Percentiles rank a stretch among this genome's conserved stretches.
These are phyloP conservation scores for Lottia scabra DNA, from an alignment of 2,888 invertebrate genomes.

Conservation along the genomic window DNA sequence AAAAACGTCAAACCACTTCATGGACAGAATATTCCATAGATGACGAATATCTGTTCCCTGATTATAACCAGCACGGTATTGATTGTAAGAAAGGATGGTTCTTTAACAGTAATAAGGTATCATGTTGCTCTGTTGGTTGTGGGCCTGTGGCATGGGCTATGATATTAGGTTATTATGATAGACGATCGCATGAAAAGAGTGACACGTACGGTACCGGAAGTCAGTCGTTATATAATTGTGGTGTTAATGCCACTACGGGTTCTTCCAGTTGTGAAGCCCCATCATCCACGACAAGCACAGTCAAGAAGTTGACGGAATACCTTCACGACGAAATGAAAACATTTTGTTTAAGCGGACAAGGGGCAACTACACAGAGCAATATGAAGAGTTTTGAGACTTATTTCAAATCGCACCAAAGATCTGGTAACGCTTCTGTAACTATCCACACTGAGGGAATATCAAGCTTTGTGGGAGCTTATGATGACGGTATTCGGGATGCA, in stretches of 20 bases:
- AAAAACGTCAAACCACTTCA: slow-evolving; percentile 10
- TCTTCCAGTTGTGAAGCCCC: slow-evolving; percentile 21
- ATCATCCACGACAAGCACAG: neutral
- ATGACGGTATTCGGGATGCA: slow-evolving; percentile 10
- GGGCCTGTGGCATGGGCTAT: slow-evolving; percentile 31
- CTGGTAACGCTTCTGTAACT: slow-evolving; percentile 3
- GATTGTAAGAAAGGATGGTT: neutral
- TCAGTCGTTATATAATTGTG: slow-evolving; percentile 21
- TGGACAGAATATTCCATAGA: slow-evolving; percentile 13
- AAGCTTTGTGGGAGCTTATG: slow-evolving; percentile 18
- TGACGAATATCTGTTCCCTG: slow-evolving; percentile 21
- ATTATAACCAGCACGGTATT: slow-evolving; percentile 20
- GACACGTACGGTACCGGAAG: slow-evolving; percentile 2
- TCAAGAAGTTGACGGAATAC: slow-evolving; percentile 14
- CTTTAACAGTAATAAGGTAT: neutral
- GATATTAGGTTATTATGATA: slow-evolving; percentile 25
- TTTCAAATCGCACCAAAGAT: slow-evolving; percentile 17
- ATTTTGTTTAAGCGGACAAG: slow-evolving; percentile 19
- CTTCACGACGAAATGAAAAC: slow-evolving; percentile 16
- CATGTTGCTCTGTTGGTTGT: slow-evolving; percentile 18
- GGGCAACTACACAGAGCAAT: slow-evolving; percentile 18
- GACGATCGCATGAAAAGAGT: slow-evolving; percentile 18
- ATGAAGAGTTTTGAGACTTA: slow-evolving; percentile 23
- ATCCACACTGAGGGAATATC: neutral
- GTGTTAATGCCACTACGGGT: slow-evolving; percentile 21